Evolutionary conservation across 2,113 vertebrate species (phyloP).

Genomic region (Gila orcuttii): DNA sequence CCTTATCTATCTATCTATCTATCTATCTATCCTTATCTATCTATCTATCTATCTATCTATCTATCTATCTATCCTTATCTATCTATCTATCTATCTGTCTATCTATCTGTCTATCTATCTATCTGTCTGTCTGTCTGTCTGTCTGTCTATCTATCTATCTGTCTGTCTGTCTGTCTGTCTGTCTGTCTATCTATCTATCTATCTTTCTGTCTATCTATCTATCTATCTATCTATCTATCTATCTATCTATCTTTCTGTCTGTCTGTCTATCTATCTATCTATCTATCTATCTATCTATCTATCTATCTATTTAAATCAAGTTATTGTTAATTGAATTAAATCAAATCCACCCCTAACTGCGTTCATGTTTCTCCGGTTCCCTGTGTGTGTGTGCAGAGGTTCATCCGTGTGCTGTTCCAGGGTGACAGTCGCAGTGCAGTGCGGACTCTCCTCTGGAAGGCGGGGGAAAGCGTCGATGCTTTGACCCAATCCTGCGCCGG

Average conservation of each 20-base stretch:
- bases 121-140: no score
- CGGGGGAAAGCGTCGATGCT: conserved; percentile 70
- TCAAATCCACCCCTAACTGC: background rate
- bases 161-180: background rate
- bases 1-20: no score
- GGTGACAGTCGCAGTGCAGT: conserved; percentile 75
- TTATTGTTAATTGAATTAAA: no score
- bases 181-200: background rate
- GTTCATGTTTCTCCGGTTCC: background rate
- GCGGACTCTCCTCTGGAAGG: conserved; percentile 77
- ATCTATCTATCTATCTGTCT: no score
- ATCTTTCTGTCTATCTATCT: background rate
- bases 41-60: no score
- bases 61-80: no score
- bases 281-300: no score
- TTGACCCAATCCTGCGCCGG: conserved; percentile 75
- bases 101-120: no score
- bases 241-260: no score
- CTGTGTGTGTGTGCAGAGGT: conserved; percentile 69
- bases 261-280: no score
- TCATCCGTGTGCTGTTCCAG: conserved; percentile 80
- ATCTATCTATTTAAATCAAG: background rate
- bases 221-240: background rate
- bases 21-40: no score
- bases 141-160: background rate